A percentile compares a stretch with the other conserved stretches of the same genome.
These are phyloP conservation scores for Dendrocopos noguchii DNA, from an alignment of 2,113 vertebrate genomes.

Conservation along the genomic window DNA sequence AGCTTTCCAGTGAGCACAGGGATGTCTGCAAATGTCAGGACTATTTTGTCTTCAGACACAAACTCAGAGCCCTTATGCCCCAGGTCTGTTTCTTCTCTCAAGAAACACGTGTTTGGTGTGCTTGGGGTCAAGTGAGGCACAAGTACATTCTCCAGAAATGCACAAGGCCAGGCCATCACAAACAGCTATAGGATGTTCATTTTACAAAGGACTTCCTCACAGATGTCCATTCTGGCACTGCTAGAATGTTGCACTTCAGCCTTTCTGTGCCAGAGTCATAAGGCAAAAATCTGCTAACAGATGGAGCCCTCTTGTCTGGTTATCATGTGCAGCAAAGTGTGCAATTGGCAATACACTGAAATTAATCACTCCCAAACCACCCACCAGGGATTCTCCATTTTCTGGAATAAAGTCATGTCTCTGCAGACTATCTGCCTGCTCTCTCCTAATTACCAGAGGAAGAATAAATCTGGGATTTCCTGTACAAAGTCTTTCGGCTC, in stretches of 20 bases:
- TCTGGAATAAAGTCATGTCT: background rate
- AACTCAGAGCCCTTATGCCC: background rate
- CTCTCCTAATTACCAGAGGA: background rate
- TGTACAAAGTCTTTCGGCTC: background rate
- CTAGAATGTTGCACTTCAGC: background rate
- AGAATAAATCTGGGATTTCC: background rate
- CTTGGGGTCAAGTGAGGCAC: conserved; percentile 2
- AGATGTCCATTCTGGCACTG: conserved; percentile 64
- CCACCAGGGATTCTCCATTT: conserved; percentile 9
- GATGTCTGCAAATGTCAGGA: background rate
- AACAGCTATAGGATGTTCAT: background rate
- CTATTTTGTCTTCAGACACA: background rate
- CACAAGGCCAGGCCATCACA: background rate
- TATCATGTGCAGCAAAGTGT: background rate
- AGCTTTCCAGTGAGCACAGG: background rate
- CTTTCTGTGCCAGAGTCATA: conserved; percentile 23
- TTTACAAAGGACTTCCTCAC: conserved; percentile 11
- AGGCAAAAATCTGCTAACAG: conserved; percentile 36
- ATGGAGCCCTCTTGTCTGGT: background rate
- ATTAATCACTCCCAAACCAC: conserved; percentile 26
- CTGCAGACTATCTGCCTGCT: background rate
- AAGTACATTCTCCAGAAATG: background rate
- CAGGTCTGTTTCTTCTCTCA: background rate
- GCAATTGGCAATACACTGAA: conserved; percentile 28
- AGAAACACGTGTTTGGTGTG: background rate